These are phyloP conservation scores for Pycnomerus fuliginosus DNA, from an alignment of 2,888 invertebrate genomes.

Conservation along the genomic window DNA sequence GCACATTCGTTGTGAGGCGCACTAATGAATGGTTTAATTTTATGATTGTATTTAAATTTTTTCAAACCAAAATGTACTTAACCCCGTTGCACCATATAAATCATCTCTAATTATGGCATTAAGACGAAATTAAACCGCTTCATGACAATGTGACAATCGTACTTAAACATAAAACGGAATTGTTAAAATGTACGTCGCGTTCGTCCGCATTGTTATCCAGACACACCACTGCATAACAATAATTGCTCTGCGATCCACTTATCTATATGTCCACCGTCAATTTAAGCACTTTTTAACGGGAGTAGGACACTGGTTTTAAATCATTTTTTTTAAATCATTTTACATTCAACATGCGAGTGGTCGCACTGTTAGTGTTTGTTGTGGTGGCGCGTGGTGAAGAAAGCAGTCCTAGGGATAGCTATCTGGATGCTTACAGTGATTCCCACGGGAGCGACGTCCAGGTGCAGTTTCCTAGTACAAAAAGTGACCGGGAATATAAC, in stretches of 20 bases:
- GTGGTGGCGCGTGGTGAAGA: neutral
- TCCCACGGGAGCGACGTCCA: constrained; percentile 58
- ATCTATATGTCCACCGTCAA: constrained; percentile 12
- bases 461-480: too few species aligned
- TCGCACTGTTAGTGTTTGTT: constrained; percentile 1
- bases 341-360: constrained; percentile 6
- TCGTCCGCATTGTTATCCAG: constrained; percentile 17
- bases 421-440: constrained; percentile 65
- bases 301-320: constrained; percentile 14
- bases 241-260: constrained; percentile 9
- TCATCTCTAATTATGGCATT: constrained; percentile 4
- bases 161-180: constrained; percentile 1
- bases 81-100: too few species aligned
- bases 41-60: too few species aligned
- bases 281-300: too few species aligned
- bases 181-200: constrained; percentile 8
- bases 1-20: too few species aligned
- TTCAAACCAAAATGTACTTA: too few species aligned
- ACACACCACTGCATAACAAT: constrained; percentile 5
- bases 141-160: too few species aligned
- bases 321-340: constrained; percentile 10
- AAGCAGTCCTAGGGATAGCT: constrained; percentile 55
- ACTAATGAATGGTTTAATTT: too few species aligned
- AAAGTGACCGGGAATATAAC: constrained; percentile 53
- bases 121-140: constrained; percentile 12